Evolutionary conservation across 2,113 vertebrate species (phyloP).

Genomic region (Promerops cafer): DNA sequence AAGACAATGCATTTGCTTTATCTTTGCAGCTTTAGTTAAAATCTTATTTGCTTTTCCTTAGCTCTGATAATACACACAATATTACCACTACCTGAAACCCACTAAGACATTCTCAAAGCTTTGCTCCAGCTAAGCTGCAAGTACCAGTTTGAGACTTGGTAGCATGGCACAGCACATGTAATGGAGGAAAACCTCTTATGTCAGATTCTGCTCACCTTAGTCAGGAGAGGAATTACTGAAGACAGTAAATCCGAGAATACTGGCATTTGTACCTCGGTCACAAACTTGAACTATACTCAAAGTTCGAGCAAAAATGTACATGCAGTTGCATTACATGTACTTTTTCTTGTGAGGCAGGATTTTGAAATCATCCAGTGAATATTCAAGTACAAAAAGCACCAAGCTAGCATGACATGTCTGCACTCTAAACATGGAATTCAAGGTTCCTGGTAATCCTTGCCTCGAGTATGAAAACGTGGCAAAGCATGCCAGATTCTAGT

Average conservation of each 20-base stretch:
- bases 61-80: neutral
- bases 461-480: fast-evolving
- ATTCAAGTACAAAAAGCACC: neutral
- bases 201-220: neutral
- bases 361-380: neutral
- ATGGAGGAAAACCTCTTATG: neutral
- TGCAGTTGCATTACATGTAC: neutral
- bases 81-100: neutral
- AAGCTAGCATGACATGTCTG: neutral
- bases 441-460: neutral
- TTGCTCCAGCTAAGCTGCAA: neutral
- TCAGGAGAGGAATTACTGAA: neutral
- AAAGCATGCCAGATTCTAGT: neutral
- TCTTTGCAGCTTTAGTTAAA: neutral
- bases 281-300: neutral
- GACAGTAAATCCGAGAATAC: neutral
- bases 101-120: neutral
- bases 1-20: neutral
- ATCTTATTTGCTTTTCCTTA: neutral
- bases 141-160: neutral
- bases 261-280: neutral
- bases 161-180: neutral
- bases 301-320: neutral
- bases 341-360: neutral
- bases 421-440: neutral